Evolutionary conservation across 2,888 invertebrate genomes (phyloP), one percentile per base, ranked within the genome.

Genomic region (Polydrusus cervinus): DNA sequence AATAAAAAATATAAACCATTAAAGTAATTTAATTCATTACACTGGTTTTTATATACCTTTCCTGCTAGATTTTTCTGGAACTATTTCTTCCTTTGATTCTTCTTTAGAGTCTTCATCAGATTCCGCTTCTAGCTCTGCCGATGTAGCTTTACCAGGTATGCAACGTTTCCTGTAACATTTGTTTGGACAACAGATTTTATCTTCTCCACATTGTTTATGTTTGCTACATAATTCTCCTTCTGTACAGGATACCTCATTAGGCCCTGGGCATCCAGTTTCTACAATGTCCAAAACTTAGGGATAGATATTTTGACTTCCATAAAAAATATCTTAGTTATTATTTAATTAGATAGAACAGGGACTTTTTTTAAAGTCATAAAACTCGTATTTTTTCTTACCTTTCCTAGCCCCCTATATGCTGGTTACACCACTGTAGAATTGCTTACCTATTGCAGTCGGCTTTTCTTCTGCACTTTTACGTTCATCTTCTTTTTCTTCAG

Each of bases 151-250:
- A 38, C 66, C 66, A 11, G 45, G 14, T 20, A 72, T 57, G 45
- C 72, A 72, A 14, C 66, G 53, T 34, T n/a, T 72, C 30, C 72
- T 72, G 57, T 72, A 72, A 34, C 72, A 72, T 64, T 72, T 72
- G 60, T 72, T 72, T 16, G 72, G 53, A 67, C 72, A 72, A 20
- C 72, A 72, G 1, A 72, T 72, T 51, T 57, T 34, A 13, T 43
- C 60, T 45, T 43, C 25, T 10, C 38, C 45, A 67, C 72, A 72
- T n/a, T 72, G 51, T 45, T 43, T 67, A 55, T 72, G 65, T 65
- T 67, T 72, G n/a, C 38, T 61, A 38, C 72, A 72, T 16, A 66
- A 16, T 25, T 65, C 66, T 30, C 72, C 72, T 49, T 60, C 65
- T 3, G 45, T 57, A 38, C 72, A 72, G 10, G 72, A 66, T 9